Evolutionary conservation across 1,140 invertebrate genomes (phyloP).

Genomic region (Saccostrea cuccullata): DNA sequence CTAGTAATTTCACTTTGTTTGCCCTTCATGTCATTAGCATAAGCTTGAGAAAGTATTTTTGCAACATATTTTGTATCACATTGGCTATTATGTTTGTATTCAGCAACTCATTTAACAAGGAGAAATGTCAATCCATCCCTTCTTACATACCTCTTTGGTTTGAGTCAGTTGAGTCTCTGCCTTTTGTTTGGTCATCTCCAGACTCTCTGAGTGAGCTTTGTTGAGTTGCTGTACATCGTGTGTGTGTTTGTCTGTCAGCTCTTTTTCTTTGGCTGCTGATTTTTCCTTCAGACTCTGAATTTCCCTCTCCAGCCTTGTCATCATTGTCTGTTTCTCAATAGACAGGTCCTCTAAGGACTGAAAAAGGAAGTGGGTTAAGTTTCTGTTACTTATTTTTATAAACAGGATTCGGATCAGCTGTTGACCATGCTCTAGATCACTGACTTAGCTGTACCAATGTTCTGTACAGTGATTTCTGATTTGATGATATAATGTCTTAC

Average conservation of each 20-base stretch:
- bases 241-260: conserved; percentile 60
- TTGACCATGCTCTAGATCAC: not conserved
- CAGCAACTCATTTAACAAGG: not conserved
- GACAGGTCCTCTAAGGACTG: conserved; percentile 74
- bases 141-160: conserved; percentile 65
- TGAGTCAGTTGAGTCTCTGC: conserved; percentile 63
- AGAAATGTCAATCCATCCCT: not conserved
- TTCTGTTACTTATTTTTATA: too few relatives aligned
- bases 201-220: conserved; percentile 55
- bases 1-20: too few relatives aligned
- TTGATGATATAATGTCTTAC: conserved; percentile 52
- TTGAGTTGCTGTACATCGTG: conserved; percentile 59
- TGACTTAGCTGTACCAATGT: not conserved
- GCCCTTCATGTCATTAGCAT: too few relatives aligned
- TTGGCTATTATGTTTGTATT: not conserved
- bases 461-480: not conserved
- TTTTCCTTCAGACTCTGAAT: conserved; percentile 65
- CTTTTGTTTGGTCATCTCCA: conserved; percentile 61
- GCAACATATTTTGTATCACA: too few relatives aligned
- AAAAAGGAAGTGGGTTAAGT: too few relatives aligned
- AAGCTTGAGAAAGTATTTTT: too few relatives aligned
- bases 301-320: conserved; percentile 71
- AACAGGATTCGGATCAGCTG: too few relatives aligned
- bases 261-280: conserved; percentile 61
- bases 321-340: conserved; percentile 73